These are phyloP conservation scores for Ichneumoninae sp. DNA, from an alignment of 2,888 invertebrate genomes.

Conservation along the genomic window DNA sequence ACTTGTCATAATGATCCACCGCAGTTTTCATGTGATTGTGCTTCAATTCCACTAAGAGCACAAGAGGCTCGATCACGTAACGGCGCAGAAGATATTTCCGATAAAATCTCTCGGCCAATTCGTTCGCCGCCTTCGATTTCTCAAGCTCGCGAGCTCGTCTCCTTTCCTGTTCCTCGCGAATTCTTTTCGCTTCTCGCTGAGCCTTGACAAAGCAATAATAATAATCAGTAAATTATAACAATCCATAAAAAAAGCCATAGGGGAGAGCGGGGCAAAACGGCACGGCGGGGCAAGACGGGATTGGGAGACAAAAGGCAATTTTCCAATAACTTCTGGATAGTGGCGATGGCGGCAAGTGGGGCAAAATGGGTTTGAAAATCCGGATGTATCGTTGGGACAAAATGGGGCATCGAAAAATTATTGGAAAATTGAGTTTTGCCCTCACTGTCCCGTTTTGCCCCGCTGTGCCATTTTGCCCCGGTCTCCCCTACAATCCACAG, in stretches of 20 bases:
- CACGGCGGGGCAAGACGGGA: too few species aligned
- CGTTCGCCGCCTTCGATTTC: constrained; percentile 71
- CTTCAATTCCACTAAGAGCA: constrained; percentile 73
- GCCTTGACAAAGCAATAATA: constrained; percentile 71
- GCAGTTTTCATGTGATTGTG: constrained; percentile 84
- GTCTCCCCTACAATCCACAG: background rate
- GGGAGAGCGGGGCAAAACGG: too few species aligned
- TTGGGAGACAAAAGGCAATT: too few species aligned
- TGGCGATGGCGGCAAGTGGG: too few species aligned
- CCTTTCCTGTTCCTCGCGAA: constrained; percentile 76
- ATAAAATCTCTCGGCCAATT: constrained; percentile 76
- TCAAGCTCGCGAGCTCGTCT: constrained; percentile 75
- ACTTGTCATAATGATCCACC: constrained; percentile 86
- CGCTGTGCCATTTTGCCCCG: too few species aligned
- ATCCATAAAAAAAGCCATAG: background rate
- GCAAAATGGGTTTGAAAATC: too few species aligned
- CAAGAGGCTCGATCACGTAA: constrained; percentile 76
- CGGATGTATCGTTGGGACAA: too few species aligned
- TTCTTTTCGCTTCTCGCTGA: constrained; percentile 75
- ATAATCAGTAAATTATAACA: background rate
- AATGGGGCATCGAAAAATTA: too few species aligned
- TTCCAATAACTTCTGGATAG: too few species aligned
- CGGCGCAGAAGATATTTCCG: constrained; percentile 76
- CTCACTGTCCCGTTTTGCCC: too few species aligned
- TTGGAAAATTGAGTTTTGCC: too few species aligned